A percentile compares a stretch with the other conserved stretches of the same genome.
Evolutionary conservation across 2,797 vertebrate species (phyloP).

Genomic region (Coregonus ussuriensis): DNA sequence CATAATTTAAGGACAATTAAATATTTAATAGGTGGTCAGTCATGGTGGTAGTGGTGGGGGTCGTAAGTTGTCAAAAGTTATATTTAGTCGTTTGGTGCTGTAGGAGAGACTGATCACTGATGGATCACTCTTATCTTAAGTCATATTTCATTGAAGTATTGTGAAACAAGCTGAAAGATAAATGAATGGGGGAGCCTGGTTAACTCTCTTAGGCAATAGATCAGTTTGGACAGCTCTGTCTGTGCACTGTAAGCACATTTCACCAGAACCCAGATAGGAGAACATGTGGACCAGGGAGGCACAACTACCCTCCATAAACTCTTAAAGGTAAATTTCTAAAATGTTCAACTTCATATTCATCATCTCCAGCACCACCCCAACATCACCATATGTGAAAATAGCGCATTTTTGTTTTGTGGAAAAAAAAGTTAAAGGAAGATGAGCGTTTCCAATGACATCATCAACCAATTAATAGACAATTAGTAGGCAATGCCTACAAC

Average conservation of each 20-base stretch:
- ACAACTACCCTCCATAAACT: too few relatives aligned
- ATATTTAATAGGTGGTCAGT: constrained; percentile 54
- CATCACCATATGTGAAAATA: too few relatives aligned
- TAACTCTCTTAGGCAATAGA: constrained; percentile 64
- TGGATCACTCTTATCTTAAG: constrained; percentile 54
- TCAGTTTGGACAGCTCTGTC: constrained; percentile 54
- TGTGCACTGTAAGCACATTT: constrained; percentile 68
- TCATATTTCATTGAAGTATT: constrained; percentile 69
- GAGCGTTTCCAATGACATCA: too few relatives aligned
- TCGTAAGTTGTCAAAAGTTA: constrained; percentile 58
- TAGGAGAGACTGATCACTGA: constrained; percentile 35
- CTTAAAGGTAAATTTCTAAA: too few relatives aligned
- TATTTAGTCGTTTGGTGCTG: constrained; percentile 65
- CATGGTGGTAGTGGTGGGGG: constrained; percentile 21
- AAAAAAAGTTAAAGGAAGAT: too few relatives aligned
- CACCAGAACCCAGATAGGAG: constrained; percentile 41
- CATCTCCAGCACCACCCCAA: too few relatives aligned
- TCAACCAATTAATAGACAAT: too few relatives aligned
- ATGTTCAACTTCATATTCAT: too few relatives aligned
- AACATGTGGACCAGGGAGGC: background rate
- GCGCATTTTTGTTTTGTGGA: too few relatives aligned
- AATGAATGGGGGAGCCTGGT: constrained; percentile 68
- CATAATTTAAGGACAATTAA: constrained; percentile 49
- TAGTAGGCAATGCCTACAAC: too few relatives aligned
- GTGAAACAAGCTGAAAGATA: constrained; percentile 62